Percentiles rank a stretch among this genome's conserved stretches.
Conservation (phyloP, 2,113 vertebrate species). For the Alethe castanea region DNA sequence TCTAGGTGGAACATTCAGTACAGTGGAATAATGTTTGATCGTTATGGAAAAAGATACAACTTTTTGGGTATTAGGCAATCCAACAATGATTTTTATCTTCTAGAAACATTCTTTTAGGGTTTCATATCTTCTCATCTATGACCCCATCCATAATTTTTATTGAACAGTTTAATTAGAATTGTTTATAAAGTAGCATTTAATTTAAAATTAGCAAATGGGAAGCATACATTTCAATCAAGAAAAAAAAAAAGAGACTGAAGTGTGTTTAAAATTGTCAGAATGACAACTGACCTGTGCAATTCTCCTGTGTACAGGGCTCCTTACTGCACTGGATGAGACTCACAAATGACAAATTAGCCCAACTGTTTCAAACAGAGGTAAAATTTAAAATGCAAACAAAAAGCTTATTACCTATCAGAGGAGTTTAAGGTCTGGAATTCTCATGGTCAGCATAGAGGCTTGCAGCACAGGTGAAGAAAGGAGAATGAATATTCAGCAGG, state of each 20-base stretch:
- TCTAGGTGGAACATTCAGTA: background rate
- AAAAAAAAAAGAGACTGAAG: background rate
- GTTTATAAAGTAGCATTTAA: background rate
- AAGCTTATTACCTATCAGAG: constrained; percentile 26
- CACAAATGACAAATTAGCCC: background rate
- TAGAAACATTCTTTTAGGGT: background rate
- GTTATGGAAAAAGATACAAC: background rate
- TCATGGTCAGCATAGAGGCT: background rate
- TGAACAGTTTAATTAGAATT: background rate
- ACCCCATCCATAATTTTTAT: background rate
- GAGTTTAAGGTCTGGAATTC: background rate
- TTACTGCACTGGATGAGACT: background rate
- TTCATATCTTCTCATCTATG: background rate
- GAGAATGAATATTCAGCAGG: background rate
- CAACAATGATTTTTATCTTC: background rate
- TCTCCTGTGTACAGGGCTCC: background rate
- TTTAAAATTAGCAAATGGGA: background rate
- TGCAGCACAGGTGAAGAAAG: background rate
- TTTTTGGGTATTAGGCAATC: background rate
- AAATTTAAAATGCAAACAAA: background rate
- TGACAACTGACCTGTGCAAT: background rate
- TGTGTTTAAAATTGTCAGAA: background rate
- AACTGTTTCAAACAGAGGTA: background rate
- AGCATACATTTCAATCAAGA: background rate
- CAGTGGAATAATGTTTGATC: background rate